Conservation (phyloP, 2,888 invertebrate genomes). For the Scaptomyza caliginosa region DNA sequence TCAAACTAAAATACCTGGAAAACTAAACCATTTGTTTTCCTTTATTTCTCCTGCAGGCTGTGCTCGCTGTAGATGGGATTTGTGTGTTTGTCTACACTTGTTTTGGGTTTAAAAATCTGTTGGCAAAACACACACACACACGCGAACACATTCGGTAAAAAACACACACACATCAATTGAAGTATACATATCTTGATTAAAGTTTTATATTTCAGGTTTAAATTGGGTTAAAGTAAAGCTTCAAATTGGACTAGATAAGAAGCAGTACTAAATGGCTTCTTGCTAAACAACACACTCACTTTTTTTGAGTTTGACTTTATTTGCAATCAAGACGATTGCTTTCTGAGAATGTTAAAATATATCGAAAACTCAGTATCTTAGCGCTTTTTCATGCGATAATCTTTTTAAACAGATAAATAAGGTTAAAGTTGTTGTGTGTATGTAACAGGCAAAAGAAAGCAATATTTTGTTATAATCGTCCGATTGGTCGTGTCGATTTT, state of each 20-base stretch:
- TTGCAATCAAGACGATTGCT: neutral
- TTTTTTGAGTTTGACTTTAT: neutral
- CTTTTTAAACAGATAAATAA: too few species aligned
- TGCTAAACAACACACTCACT: neutral
- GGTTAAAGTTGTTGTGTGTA: too few species aligned
- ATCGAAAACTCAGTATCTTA: neutral
- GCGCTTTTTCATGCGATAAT: too few species aligned
- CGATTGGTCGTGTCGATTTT: too few species aligned
- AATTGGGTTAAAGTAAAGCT: neutral
- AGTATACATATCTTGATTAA: neutral
- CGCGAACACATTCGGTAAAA: too few species aligned
- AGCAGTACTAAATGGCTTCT: neutral
- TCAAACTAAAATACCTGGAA: slow-evolving; percentile 73
- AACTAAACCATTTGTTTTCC: slow-evolving; percentile 9
- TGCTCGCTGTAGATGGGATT: neutral
- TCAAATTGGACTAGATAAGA: neutral
- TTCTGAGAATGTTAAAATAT: neutral
- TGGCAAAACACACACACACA: neutral
- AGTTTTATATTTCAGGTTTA: neutral
- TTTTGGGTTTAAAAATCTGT: slow-evolving; percentile 15
- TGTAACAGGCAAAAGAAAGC: too few species aligned
- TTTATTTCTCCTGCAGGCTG: neutral
- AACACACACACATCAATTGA: neutral
- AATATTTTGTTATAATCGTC: too few species aligned
- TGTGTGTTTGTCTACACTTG: slow-evolving; percentile 18